Evolutionary conservation across 1,140 invertebrate species (phyloP), one percentile per base, ranked within the genome.

Genomic region (Hypsibius dujardini): DNA sequence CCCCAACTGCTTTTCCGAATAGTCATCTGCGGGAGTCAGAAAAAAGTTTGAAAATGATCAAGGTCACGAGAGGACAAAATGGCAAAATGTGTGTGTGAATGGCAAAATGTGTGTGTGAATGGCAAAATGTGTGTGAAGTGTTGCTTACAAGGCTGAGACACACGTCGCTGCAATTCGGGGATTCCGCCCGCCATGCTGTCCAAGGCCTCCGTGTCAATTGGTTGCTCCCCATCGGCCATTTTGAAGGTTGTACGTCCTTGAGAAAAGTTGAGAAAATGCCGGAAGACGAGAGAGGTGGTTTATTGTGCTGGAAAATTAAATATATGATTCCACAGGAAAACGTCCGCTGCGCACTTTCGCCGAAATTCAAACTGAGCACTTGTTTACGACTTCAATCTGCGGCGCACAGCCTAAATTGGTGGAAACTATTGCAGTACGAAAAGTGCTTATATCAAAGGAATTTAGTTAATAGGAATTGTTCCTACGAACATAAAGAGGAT

Each of bases 251-350:
- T 56, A n/a, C 7, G n/a, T 12, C 50, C 7, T 56, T 56, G n/a
- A 56, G 50, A 56, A 7, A 12, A n/a, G n/a, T 56, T 56, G 50
- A 12, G 50, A 56, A 56, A 56, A n/a, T 28, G 50, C n/a, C 50
- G n/a, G 50, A 56, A 56, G n/a, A 7, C 50, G 50, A 56, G n/a
- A 56, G n/a, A 56, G 50, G n/a, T n/a, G n/a, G 50, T 56, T 56
- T 7, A 56, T n/a, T 12, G 50, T 56, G 7, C 50, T 12, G 50
- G 50, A 56, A 56, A 56, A 56, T 56, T n/a, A 56, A n/a, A 12
- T 56, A 12, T 7, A 56, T 56, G 7, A 7, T 12, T 12, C n/a
- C 50, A n/a, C 50, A 56, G n/a, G 50, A 7, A n/a, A 56, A 7
- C 7, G n/a, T 7, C n/a, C 50, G n/a, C 7, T 12, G n/a, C 7